phyloP scores from a whole-genome alignment of 2,797 vertebrate species.

The Epinephelus awoara region DNA sequence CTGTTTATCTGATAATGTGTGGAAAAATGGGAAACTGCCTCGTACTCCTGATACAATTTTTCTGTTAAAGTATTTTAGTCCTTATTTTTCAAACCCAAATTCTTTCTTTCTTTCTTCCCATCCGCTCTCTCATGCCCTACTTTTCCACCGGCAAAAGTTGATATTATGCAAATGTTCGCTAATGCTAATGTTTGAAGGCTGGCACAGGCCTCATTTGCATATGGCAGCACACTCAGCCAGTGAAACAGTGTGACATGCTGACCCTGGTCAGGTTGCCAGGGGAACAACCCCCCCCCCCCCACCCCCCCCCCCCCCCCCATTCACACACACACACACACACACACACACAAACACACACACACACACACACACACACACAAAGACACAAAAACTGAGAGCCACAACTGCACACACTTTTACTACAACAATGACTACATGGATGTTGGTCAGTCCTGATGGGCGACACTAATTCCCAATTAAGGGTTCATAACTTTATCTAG shows the following conservation, averaged over 20 bases:
- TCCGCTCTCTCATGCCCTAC: constrained; percentile 43
- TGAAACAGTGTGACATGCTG: constrained; percentile 72
- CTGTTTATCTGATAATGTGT: constrained; percentile 14
- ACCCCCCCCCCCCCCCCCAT: constrained; percentile 12
- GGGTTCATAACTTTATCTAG: constrained; percentile 45
- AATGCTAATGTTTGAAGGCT: constrained; percentile 77
- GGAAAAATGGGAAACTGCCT: not conserved
- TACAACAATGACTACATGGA: constrained; percentile 23
- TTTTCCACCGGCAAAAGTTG: constrained; percentile 64
- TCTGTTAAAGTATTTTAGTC: not conserved
- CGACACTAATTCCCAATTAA: constrained; percentile 50
- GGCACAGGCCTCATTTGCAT: constrained; percentile 77
- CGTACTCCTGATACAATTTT: not conserved
- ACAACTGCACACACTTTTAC: constrained; percentile 24
- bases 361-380: constrained; percentile 17
- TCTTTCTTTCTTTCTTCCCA: not conserved
- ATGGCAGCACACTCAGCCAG: constrained; percentile 69
- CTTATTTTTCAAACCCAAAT: constrained; percentile 17
- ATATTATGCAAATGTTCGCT: constrained; percentile 71
- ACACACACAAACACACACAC: too few species aligned
- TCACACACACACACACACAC: not conserved
- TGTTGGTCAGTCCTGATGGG: constrained; percentile 29
- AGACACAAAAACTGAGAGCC: constrained; percentile 25
- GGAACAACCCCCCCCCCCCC: constrained; percentile 57
- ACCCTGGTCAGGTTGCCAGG: constrained; percentile 78